A percentile compares a stretch with the other conserved stretches of the same genome.
Evolutionary conservation across 2,888 invertebrate genomes (phyloP).

Genomic region (Griposia aprilina): DNA sequence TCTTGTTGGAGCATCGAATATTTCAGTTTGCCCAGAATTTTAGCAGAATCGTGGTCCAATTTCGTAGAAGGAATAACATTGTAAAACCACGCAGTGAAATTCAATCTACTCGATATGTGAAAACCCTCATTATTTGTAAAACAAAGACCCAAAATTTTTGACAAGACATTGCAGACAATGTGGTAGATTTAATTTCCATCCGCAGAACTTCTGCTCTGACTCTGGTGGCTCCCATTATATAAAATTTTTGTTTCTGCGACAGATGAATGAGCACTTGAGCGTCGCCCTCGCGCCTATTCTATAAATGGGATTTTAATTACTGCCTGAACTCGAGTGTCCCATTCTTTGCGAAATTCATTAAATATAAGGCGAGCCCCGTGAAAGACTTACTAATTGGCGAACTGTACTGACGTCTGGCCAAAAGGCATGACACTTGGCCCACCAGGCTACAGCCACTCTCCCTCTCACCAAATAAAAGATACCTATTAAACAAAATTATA

Average conservation of each 20-base stretch:
- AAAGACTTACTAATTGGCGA: constrained; percentile 77
- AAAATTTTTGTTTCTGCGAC: constrained; percentile 66
- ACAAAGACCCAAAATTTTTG: constrained; percentile 13
- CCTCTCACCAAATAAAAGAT: constrained; percentile 47
- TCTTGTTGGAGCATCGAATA: constrained; percentile 3
- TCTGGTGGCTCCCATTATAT: constrained; percentile 54
- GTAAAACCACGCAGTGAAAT: neutral
- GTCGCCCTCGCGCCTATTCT: constrained; percentile 69
- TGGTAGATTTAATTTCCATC: constrained; percentile 41
- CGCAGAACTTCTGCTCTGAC: constrained; percentile 24
- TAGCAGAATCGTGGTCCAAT: neutral
- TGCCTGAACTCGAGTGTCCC: constrained; percentile 70
- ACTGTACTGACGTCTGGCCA: constrained; percentile 74
- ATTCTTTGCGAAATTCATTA: constrained; percentile 79
- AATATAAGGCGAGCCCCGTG: constrained; percentile 70
- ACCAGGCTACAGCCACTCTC: constrained; percentile 62
- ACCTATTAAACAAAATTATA: constrained; percentile 77
- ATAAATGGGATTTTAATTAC: constrained; percentile 82
- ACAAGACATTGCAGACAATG: constrained; percentile 20
- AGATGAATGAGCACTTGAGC: constrained; percentile 63
- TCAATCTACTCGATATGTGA: constrained; percentile 8
- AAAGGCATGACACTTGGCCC: constrained; percentile 75
- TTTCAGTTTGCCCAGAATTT: neutral
- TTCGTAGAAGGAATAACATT: neutral
- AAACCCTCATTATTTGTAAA: constrained; percentile 25